Evolutionary conservation across 2,888 invertebrate species (phyloP), one percentile per base, ranked within the genome.

Genomic region (Mesorhabditis belari): DNA sequence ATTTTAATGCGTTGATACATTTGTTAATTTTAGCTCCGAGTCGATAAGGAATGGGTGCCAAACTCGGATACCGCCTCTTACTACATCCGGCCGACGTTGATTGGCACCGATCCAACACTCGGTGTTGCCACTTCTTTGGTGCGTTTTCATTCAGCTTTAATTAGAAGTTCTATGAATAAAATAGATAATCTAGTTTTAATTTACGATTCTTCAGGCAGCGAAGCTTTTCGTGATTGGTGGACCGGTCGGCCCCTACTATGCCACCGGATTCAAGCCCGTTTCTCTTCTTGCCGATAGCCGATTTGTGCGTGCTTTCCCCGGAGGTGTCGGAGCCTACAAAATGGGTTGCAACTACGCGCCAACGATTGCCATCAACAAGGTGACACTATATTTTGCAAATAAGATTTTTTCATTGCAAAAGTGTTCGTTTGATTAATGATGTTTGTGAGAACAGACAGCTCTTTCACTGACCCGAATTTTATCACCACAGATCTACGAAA

Each of bases 41-140:
- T 96, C 67, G 98, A 98, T 82, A 89, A 90, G 78, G 93, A 94
- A 83, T 98, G 96, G 95, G 92, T 98, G 9, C 98, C 98, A 4
- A 89, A 91, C 82, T 88, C 89, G 17, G 70, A 72, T 77, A 86
- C 89, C 49, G 89, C 91, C 74, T 92, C 94, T 76, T 86, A 98
- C 49, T 98, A 98, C 81, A 88, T 98, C 70, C 86, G 98, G 75
- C 98, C 98, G 26, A 92, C 95, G 6, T 84, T 93, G 60, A 95
- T 98, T 79, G 96, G 91, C 62, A 92, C 91, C 62, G 96, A 98
- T 85, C 94, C 94, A 84, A 87, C 49, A 25, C 35, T 50, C 21
- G 28, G 24, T 27, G 6, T 26, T 19, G 49, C 3, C 23, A 12
- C 9, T 17, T 54, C 54, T 12, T 35, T n/a, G 44, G 44, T 35